Evolutionary conservation across 2,797 vertebrate genomes (phyloP).

Genomic region (Apogon hyalosoma): DNA sequence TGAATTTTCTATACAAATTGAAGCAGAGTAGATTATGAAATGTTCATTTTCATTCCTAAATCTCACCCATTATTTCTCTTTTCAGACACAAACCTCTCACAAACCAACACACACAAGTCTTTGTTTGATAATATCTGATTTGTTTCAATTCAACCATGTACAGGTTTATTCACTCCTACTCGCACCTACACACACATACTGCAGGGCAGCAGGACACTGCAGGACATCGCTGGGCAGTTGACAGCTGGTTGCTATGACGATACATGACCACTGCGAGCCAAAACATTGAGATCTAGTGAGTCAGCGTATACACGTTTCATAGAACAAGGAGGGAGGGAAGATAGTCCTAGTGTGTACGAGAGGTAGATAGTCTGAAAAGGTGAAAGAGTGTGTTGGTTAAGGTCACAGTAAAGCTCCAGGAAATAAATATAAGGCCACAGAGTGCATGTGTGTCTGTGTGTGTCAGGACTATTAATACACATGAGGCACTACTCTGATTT

Average conservation of each 20-base stretch:
- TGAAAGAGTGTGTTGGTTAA: no score
- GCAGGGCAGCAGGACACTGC: neutral
- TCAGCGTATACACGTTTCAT: constrained; percentile 13
- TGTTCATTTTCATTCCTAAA: no score
- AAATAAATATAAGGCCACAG: no score
- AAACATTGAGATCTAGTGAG: constrained; percentile 24
- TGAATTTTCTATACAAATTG: no score
- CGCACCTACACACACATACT: neutral
- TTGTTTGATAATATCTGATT: no score
- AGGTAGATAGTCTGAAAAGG: no score
- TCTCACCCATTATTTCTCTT: no score
- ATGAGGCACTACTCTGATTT: neutral
- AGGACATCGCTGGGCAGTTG: constrained; percentile 6
- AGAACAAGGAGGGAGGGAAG: neutral
- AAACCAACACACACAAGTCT: neutral
- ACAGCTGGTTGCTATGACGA: constrained; percentile 44
- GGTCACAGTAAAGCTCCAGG: no score
- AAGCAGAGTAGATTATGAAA: no score
- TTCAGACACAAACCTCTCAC: neutral
- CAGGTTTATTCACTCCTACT: neutral
- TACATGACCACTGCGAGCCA: constrained; percentile 9
- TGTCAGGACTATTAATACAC: neutral
- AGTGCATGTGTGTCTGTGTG: no score
- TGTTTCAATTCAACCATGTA: neutral
- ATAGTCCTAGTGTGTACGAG: no score